Conservation (phyloP, 2,113 vertebrate species). For the Craseonycteris thonglongyai region DNA sequence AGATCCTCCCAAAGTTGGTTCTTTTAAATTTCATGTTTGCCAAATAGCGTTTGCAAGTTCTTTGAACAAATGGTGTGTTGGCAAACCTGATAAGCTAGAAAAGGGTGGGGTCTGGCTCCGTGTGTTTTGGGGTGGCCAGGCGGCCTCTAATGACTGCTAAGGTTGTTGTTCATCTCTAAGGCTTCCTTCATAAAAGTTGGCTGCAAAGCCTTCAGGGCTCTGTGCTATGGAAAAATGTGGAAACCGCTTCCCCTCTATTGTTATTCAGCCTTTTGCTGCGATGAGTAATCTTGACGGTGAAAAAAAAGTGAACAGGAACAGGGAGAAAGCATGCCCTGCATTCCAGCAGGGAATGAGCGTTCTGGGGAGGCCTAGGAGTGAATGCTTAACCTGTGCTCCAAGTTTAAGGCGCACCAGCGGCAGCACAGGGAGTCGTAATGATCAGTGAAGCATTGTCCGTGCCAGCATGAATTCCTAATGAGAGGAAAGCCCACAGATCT, state of each 20-base stretch:
- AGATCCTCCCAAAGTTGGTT: not conserved
- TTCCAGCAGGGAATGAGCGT: conserved; percentile 39
- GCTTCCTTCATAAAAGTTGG: not conserved
- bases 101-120: not conserved
- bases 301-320: conserved; percentile 54
- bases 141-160: not conserved
- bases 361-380: conserved; percentile 6
- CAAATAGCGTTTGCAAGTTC: not conserved
- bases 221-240: conserved; percentile 47
- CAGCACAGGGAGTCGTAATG: not conserved
- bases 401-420: not conserved
- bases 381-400: conserved; percentile 37
- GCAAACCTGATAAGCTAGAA: not conserved
- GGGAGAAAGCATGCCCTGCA: conserved; percentile 7
- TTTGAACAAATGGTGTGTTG: not conserved
- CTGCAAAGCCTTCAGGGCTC: not conserved
- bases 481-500: conserved; percentile 47
- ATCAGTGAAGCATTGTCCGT: conserved; percentile 48
- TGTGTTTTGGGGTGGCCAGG: not conserved
- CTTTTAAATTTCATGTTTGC: conserved; percentile 3
- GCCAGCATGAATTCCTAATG: conserved; percentile 57
- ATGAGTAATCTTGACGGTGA: conserved; percentile 62
- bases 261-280: conserved; percentile 49
- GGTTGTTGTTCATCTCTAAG: not conserved
- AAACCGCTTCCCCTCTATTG: conserved; percentile 49